phyloP scores from a whole-genome alignment of 2,113 vertebrate species.

The Mormyrus lacerda region DNA sequence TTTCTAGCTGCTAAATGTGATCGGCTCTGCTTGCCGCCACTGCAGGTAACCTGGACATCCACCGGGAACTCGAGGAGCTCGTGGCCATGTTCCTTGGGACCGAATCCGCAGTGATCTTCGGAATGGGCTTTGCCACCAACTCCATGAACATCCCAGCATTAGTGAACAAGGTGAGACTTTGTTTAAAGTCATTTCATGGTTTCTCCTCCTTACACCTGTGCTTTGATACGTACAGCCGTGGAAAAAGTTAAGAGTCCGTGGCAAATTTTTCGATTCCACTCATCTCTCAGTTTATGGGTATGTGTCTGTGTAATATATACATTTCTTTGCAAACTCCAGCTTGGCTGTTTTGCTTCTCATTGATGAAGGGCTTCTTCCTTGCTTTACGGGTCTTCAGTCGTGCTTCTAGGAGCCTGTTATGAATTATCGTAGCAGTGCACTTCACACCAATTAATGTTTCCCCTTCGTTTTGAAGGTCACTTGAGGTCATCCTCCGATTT shows the following conservation, averaged over 20 bases:
- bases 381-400: not conserved
- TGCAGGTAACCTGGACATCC: conserved; percentile 76
- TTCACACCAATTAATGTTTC: not conserved
- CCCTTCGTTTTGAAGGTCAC: not conserved
- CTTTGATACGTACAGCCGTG: not conserved
- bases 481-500: not conserved
- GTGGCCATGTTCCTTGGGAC: conserved; percentile 76
- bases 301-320: not conserved
- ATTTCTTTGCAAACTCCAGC: not conserved
- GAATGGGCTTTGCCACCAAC: conserved; percentile 93
- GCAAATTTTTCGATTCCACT: not conserved
- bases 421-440: not conserved
- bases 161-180: conserved; percentile 75
- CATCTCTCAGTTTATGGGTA: not conserved
- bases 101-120: conserved; percentile 77
- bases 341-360: not conserved
- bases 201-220: not conserved
- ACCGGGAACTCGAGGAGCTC: conserved; percentile 75
- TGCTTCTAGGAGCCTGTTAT: not conserved
- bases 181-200: conserved; percentile 56
- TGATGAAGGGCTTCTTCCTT: not conserved
- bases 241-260: not conserved
- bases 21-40: not conserved
- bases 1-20: not conserved
- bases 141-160: conserved; percentile 89